These are phyloP conservation scores for Latrodectus elegans DNA, from an alignment of 2,888 invertebrate genomes.

Conservation along the genomic window DNA sequence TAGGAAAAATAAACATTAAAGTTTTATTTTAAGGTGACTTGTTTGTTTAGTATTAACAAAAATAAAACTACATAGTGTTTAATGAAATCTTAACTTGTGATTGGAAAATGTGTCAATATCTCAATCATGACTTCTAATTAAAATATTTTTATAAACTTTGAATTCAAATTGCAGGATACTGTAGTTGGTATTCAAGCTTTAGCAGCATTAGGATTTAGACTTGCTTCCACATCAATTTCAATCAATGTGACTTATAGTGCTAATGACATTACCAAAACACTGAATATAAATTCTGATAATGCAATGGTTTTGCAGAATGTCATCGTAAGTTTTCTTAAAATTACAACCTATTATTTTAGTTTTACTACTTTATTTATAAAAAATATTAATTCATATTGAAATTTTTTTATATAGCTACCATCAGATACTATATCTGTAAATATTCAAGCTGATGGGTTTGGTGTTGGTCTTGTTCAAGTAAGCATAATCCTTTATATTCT, in stretches of 20 bases:
- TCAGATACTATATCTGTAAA: slow-evolving; percentile 60
- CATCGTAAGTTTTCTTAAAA: slow-evolving; percentile 72
- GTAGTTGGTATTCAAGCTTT: slow-evolving; percentile 76
- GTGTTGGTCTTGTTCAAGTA: slow-evolving; percentile 71
- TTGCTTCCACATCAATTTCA: slow-evolving; percentile 69
- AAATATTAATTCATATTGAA: background rate
- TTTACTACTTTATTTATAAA: background rate
- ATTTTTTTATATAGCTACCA: slow-evolving; percentile 67
- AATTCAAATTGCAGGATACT: slow-evolving; percentile 73
- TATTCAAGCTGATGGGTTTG: slow-evolving; percentile 69
- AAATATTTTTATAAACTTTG: background rate
- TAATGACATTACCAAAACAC: slow-evolving; percentile 60
- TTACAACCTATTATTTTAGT: background rate
- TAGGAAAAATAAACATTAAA: too few species aligned
- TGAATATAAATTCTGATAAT: slow-evolving; percentile 72
- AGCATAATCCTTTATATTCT: background rate
- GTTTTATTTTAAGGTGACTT: too few species aligned
- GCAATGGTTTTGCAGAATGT: slow-evolving; percentile 74
- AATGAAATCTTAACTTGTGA: too few species aligned
- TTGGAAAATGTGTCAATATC: too few species aligned
- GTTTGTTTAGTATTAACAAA: too few species aligned
- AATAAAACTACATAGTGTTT: too few species aligned
- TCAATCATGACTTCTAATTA: too few species aligned
- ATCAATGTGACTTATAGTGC: slow-evolving; percentile 66
- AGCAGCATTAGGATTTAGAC: slow-evolving; percentile 74